These are phyloP conservation scores for Asobara japonica DNA, from an alignment of 1,140 invertebrate species.

Conservation along the genomic window DNA sequence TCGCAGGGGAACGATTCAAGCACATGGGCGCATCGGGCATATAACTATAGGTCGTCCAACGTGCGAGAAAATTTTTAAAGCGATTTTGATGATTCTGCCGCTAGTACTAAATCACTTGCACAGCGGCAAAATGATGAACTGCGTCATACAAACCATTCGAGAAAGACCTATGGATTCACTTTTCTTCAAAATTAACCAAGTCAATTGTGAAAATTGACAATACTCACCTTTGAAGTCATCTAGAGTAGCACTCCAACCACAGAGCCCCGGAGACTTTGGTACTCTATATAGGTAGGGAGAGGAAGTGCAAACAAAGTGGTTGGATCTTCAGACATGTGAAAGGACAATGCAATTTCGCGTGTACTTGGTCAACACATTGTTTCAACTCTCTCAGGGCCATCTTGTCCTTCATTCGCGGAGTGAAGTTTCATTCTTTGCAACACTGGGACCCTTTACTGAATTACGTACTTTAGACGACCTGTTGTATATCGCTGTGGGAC, in stretches of 20 bases:
- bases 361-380: constrained; percentile 23
- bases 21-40: no score
- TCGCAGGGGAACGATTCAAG: no score
- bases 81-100: no score
- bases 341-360: constrained; percentile 31
- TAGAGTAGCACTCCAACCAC: background rate
- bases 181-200: no score
- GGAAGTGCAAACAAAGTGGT: background rate
- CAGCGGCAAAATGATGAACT: no score
- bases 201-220: background rate
- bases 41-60: no score
- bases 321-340: background rate
- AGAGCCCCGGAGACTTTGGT: background rate
- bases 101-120: no score
- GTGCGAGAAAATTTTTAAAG: no score
- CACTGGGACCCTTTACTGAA: constrained; percentile 27
- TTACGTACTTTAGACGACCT: constrained; percentile 36
- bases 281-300: background rate
- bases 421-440: constrained; percentile 18
- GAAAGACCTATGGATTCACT: no score
- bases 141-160: no score
- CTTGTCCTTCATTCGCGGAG: constrained; percentile 26
- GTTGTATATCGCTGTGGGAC: constrained; percentile 36
- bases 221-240: background rate
- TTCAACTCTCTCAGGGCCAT: constrained; percentile 14